Evolutionary conservation across 2,888 invertebrate species (phyloP), one percentile per base, ranked within the genome.

Genomic region (Rugalucina vietnamica): DNA sequence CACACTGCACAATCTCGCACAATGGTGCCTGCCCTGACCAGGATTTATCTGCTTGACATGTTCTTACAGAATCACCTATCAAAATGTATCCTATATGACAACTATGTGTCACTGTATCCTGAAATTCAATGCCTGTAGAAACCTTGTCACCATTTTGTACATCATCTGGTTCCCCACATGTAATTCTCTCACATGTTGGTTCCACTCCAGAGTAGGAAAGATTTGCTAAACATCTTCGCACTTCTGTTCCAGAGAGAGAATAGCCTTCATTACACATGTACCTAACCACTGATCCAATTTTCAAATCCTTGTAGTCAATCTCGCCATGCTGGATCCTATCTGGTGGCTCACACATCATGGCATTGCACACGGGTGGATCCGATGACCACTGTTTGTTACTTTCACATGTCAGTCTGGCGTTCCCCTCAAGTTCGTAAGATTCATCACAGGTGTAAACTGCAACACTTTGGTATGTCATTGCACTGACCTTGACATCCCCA

Each of bases 321-420:
- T 87, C 76, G 0, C 96, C 96, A 91, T 96, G 96, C 32, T 76
- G 43, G 29, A 92, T 82, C 21, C 65, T 32, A 0, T 71, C 69
- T 10, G 91, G 91, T 0, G 84, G 76, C 10, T 84, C 76, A 70
- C 92, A 92, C 54, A 87, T 85, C 8, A 83, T 76, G 24, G 89
- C 85, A 8, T 76, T 69, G 76, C 92, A 92, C 10, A 69, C 29
- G 0, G 92, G 92, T 2, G 84, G 39, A 0, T 60, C 69, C 21
- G 82, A 82, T 32, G 90, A 86, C 94, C 94, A 94, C 1, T 49
- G 83, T 2, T 90, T 90, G 75, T 91, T 88, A 12, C 88, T 79
- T 60, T 84, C 85, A 79, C 94, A 94, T 0, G 77, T 81, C 50
- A 92, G 60, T 0, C 81, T 80, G 8, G 74, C 74, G 24, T 83